Conservation (phyloP, 2,888 invertebrate genomes). For the Pterobdella sp. region DNA sequence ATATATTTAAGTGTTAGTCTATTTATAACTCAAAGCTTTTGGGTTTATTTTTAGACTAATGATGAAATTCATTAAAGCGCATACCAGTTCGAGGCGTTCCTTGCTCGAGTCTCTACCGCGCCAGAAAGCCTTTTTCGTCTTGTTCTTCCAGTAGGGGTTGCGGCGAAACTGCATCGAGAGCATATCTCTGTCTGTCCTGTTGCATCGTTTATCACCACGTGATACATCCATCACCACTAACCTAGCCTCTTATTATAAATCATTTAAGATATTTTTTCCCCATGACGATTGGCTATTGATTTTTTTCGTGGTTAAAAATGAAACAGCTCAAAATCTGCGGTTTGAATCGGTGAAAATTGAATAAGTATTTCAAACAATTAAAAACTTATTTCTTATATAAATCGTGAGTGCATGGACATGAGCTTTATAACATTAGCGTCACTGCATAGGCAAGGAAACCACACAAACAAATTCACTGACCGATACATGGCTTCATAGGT, state of each 20-base stretch:
- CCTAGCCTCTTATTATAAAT: too few species aligned
- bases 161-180: slow-evolving; percentile 77
- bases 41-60: background rate
- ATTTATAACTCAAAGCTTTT: too few species aligned
- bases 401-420: too few species aligned
- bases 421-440: background rate
- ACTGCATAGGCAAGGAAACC: background rate
- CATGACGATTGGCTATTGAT: too few species aligned
- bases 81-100: slow-evolving; percentile 74
- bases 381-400: too few species aligned
- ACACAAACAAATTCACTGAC: too few species aligned
- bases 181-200: slow-evolving; percentile 76
- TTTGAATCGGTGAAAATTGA: too few species aligned
- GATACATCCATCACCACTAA: background rate
- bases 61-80: background rate
- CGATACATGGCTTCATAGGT: slow-evolving; percentile 85
- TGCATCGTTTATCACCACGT: background rate
- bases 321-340: too few species aligned
- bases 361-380: too few species aligned
- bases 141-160: slow-evolving; percentile 63
- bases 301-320: too few species aligned
- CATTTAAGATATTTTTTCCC: too few species aligned
- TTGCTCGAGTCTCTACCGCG: slow-evolving; percentile 82
- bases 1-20: too few species aligned
- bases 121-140: slow-evolving; percentile 74